phyloP scores from a whole-genome alignment of 2,888 invertebrate species.

The Coenonympha glycerion region DNA sequence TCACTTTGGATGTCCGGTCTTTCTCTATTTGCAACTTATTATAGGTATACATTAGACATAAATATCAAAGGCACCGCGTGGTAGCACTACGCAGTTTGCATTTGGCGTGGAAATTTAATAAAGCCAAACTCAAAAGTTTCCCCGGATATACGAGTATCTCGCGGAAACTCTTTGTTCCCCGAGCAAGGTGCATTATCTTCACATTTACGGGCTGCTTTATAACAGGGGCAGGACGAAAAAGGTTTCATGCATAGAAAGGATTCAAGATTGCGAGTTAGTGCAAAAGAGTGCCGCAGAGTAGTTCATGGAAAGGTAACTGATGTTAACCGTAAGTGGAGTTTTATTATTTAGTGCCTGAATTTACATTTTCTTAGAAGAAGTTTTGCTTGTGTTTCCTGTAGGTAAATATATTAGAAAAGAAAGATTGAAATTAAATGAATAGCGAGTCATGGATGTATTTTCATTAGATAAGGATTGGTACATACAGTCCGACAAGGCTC shows the following conservation, averaged over 20 bases:
- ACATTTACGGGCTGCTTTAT: conserved; percentile 28
- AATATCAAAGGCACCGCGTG: not conserved
- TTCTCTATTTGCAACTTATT: too few relatives aligned
- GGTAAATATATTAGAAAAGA: too few relatives aligned
- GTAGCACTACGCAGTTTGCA: conserved; percentile 32
- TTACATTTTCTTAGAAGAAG: too few relatives aligned
- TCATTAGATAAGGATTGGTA: too few relatives aligned
- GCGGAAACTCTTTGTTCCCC: conserved; percentile 22
- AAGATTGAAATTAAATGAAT: too few relatives aligned
- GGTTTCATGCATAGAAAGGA: conserved; percentile 17
- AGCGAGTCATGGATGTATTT: too few relatives aligned
- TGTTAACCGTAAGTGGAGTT: not conserved
- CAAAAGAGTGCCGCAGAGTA: not conserved
- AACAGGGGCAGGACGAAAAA: conserved; percentile 6
- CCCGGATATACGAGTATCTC: conserved; percentile 26
- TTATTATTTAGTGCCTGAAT: not conserved
- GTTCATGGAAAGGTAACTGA: not conserved
- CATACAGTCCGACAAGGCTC: too few relatives aligned
- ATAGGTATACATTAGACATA: not conserved
- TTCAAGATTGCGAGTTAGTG: not conserved
- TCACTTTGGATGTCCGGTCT: too few relatives aligned
- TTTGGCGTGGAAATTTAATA: conserved; percentile 52
- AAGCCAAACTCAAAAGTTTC: conserved; percentile 33
- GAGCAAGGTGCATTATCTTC: conserved; percentile 28
- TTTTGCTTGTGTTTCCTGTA: too few relatives aligned